Percentiles rank a stretch among this genome's conserved stretches.
phyloP scores from a whole-genome alignment of 1,140 invertebrate genomes.

The Aphaenogaster ashmeadi region DNA sequence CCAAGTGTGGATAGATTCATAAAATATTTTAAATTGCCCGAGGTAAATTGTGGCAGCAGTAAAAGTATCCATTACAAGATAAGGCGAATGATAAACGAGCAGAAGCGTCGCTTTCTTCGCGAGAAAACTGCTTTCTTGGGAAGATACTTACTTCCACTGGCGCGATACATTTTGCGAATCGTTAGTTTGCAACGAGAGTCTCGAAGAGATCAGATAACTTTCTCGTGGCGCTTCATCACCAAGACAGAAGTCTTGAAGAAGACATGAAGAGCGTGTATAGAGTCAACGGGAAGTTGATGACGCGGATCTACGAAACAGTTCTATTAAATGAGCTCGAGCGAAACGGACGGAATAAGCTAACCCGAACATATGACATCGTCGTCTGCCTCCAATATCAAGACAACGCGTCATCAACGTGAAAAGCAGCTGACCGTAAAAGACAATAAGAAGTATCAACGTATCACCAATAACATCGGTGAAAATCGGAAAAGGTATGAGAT shows the following conservation, averaged over 20 bases:
- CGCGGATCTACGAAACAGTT: slow-evolving; percentile 32
- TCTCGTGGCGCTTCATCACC: slow-evolving; percentile 46
- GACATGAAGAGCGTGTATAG: slow-evolving; percentile 15
- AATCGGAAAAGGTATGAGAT: neutral
- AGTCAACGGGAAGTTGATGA: slow-evolving; percentile 25
- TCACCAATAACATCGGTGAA: slow-evolving; percentile 20
- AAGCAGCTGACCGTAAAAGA: slow-evolving; percentile 48
- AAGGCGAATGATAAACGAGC: slow-evolving; percentile 57
- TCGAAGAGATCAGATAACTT: slow-evolving; percentile 55
- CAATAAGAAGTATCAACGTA: slow-evolving; percentile 44
- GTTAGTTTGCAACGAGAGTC: slow-evolving; percentile 58
- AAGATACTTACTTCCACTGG: slow-evolving; percentile 39
- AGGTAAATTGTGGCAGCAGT: slow-evolving; percentile 35
- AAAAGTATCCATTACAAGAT: slow-evolving; percentile 55
- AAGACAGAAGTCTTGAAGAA: slow-evolving; percentile 28
- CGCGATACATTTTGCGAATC: slow-evolving; percentile 58
- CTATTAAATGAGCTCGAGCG: slow-evolving; percentile 51
- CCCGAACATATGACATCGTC: slow-evolving; percentile 9
- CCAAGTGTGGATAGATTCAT: neutral
- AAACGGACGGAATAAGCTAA: slow-evolving; percentile 34
- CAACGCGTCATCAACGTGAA: slow-evolving; percentile 26
- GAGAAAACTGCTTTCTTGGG: slow-evolving; percentile 31
- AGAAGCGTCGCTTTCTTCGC: slow-evolving; percentile 33
- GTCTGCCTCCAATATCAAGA: slow-evolving; percentile 27
- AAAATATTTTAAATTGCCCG: slow-evolving; percentile 37